These are phyloP conservation scores for Neoarius graeffei DNA, from an alignment of 2,113 vertebrate genomes.

Conservation along the genomic window DNA sequence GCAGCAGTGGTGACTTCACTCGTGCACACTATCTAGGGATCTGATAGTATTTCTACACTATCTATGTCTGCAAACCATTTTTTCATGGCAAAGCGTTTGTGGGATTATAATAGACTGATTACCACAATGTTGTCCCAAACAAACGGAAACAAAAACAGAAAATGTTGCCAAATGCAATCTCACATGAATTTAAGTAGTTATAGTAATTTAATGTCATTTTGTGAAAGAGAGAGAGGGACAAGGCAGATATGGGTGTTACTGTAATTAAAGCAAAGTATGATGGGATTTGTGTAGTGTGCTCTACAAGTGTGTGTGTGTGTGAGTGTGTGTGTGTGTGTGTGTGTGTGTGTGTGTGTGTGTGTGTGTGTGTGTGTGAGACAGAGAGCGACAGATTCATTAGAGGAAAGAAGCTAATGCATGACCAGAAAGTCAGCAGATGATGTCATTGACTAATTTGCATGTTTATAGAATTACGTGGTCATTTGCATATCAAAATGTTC, in stretches of 20 bases:
- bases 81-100: neutral
- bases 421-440: neutral
- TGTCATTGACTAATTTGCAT: neutral
- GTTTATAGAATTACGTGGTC: neutral
- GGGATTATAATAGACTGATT: neutral
- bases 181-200: slow-evolving; percentile 12
- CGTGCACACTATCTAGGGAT: neutral
- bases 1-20: neutral
- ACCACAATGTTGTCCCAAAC: neutral
- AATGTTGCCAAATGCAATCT: slow-evolving; percentile 3
- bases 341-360: neutral
- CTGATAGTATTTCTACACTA: neutral
- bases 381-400: neutral
- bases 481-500: neutral
- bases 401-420: neutral
- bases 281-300: neutral
- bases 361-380: neutral
- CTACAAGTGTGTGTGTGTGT: slow-evolving; percentile 8
- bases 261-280: slow-evolving; percentile 28
- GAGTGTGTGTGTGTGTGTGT: neutral
- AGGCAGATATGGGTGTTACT: neutral
- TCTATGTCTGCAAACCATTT: neutral
- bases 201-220: slow-evolving; percentile 6
- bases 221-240: neutral
- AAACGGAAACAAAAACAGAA: neutral